Base-by-base conservation (phyloP, 2,113 vertebrate genomes). In the Lamprologus speciosus region DNA sequence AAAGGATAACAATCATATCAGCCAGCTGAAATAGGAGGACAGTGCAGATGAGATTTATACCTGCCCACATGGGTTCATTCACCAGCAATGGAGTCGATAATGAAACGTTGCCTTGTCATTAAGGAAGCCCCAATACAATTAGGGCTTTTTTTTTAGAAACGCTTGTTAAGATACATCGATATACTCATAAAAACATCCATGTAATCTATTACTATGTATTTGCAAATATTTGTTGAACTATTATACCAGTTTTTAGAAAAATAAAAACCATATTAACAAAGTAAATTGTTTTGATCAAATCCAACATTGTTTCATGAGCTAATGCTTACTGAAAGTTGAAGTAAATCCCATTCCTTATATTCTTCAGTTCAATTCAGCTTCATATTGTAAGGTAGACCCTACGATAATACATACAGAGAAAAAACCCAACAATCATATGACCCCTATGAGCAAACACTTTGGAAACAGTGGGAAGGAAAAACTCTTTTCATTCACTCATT, bases 1-100 rank as follows among this genome's bases (percentile, higher is more conserved):
- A 83, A 86, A 94, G 89, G 91, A 95, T 93, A 94, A 90, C 84
- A 85, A 88, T 92, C 86, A 60, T 82, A 78, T 85, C 89, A 31
- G 88, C 83, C 90, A 11, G 33, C 57, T 81, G 91, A 87, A 91
- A 95, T 92, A 92, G 93, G 91, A 81, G 47, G 85, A 78, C 57
- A 9, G 81, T 70, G 73, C 65, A 16, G 68, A 85, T 85, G 79
- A 83, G 87, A 92, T 94, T 94, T 91, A 86, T 88, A 90, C 79
- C 88, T 70, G 83, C 87, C 82, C 89, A 83, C 87, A 70, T 78
- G 78, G 81, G 87, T 91, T 60, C 63, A 70, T 81, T 83, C 31
- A 42, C 70, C 73, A 26, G 81, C 90, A 90, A 91, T 90, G 84
- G 94, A 87, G 87, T 90, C 92, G 75, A 82, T 84, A 87, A 94